Percentiles rank a stretch among this genome's conserved stretches.
phyloP scores from a whole-genome alignment of 1,140 invertebrate species.

The Pogonomyrmex californicus region DNA sequence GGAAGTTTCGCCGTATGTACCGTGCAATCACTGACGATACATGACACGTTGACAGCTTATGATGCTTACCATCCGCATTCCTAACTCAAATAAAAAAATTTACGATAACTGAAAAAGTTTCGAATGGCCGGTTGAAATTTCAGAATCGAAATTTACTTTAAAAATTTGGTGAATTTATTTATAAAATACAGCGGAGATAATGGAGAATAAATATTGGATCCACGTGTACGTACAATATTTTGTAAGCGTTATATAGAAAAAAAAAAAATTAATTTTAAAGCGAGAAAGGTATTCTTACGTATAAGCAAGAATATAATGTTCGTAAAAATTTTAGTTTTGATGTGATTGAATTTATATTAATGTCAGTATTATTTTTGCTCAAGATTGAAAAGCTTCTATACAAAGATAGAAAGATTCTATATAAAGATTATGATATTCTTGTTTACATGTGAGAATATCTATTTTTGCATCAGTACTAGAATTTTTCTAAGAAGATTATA shows the following conservation, averaged over 20 bases:
- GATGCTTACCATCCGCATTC: conserved; percentile 39
- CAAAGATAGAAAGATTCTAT: no score
- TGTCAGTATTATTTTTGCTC: no score
- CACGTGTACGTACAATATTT: background rate
- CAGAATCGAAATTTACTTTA: conserved; percentile 13
- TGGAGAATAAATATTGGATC: background rate
- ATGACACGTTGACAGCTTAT: conserved; percentile 1
- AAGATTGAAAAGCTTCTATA: no score
- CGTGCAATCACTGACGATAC: conserved; percentile 25
- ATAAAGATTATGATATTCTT: no score
- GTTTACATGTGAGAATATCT: no score
- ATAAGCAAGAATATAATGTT: no score
- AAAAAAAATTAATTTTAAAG: no score
- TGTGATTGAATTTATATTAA: no score
- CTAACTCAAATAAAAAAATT: background rate
- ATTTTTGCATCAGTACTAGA: no score
- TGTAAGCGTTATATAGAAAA: background rate
- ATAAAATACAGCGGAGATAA: background rate
- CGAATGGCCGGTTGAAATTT: background rate
- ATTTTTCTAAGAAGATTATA: no score
- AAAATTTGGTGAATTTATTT: background rate
- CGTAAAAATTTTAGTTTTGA: no score
- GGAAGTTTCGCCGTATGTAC: conserved; percentile 41
- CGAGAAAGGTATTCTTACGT: no score
- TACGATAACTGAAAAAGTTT: background rate